Base-by-base conservation (phyloP, 2,888 invertebrate genomes). In the Caenorhabditis sp. region DNA sequence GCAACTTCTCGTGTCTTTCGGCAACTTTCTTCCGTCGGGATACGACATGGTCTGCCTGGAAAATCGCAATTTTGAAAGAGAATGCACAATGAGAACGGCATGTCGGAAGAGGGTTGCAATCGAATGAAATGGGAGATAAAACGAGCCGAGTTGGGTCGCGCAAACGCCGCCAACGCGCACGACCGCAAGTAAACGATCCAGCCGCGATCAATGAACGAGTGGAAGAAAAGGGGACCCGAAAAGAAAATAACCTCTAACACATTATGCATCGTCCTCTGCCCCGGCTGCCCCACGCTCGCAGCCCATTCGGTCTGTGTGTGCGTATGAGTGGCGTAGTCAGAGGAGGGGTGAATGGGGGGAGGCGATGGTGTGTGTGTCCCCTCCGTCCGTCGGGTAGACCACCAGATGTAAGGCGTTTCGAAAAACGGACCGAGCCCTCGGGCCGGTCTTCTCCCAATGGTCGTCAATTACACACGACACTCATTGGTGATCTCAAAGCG, bases 1-100 rank as follows among this genome's bases (percentile, higher is more conserved):
- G 59, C 76, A 73, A 45, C 78, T 68, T 32, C 68, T 48, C n/a
- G 80, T 66, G 39, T 78, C 80, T 41, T 78, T 78, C 2, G 66
- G 58, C 22, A 52, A 55, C 43, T 52, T 56, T 13, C 68, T 58
- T 13, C 63, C 55, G 30, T 76, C 77, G 17, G 39, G 39, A 20
- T 62, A 62, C 26, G 61, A 62, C 73, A 65, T 63, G 13, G n/a
- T 48, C 27, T 17, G 24, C 48, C 62, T 72, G 56, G 27, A 72
- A 58, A 53, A 11, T 15, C 9, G 24, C 7, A 27, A 53, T 20
- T 62, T 11, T 11, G 46, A 48, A 20, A 26, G 6, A 13, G 22
- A 35, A 62, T 35, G 35, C 35, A 35, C 35, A 35, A 35, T 35
- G 2, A 35, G 35, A 35, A 35, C 9, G 35, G 13, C n/a, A n/a